phyloP scores from a whole-genome alignment of 2,113 vertebrate species.

The Callocephalon fimbriatum region DNA sequence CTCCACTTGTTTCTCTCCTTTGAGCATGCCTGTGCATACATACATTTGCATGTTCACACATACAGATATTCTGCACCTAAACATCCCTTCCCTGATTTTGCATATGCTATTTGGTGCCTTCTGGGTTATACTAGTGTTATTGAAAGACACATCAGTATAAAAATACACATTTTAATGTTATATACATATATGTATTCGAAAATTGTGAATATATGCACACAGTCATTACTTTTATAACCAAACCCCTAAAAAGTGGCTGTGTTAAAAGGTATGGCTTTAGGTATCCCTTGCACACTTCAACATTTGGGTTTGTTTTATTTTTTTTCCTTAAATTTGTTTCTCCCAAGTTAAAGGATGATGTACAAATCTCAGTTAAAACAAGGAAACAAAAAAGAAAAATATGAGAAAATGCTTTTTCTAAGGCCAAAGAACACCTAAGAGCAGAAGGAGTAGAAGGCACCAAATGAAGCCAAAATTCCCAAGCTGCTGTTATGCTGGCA shows the following conservation, averaged over 20 bases:
- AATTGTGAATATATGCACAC: not conserved
- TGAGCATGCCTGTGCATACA: not conserved
- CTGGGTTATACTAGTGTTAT: not conserved
- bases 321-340: not conserved
- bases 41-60: not conserved
- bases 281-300: not conserved
- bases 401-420: not conserved
- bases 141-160: not conserved
- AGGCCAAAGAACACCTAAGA: not conserved
- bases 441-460: not conserved
- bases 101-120: not conserved
- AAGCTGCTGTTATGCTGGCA: not conserved
- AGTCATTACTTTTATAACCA: not conserved
- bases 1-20: not conserved
- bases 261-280: not conserved
- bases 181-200: not conserved
- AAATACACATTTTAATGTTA: not conserved
- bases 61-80: not conserved
- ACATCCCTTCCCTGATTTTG: not conserved
- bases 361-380: not conserved
- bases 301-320: fast-evolving
- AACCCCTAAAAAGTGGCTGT: not conserved
- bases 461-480: not conserved
- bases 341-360: not conserved
- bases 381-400: not conserved